Percentiles rank a stretch among this genome's conserved stretches.
Evolutionary conservation across 2,888 invertebrate species (phyloP).

Genomic region (Heliconius charithonia): DNA sequence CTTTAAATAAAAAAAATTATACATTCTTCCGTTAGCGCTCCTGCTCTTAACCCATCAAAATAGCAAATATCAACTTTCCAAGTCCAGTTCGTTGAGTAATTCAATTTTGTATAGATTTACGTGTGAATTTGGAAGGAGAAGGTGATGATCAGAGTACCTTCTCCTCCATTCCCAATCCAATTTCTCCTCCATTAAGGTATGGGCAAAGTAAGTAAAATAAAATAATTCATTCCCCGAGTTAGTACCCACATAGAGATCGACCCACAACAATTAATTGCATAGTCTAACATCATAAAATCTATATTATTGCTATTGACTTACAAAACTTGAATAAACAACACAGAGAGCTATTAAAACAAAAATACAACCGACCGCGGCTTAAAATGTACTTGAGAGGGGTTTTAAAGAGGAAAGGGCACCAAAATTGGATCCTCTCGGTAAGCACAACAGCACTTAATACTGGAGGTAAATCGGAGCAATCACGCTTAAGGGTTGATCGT

Average conservation of each 20-base stretch:
- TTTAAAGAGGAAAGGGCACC: slow-evolving; percentile 33
- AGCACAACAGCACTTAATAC: slow-evolving; percentile 38
- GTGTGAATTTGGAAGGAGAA: too few species aligned
- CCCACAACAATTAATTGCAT: not conserved
- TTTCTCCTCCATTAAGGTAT: too few species aligned
- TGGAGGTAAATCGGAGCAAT: slow-evolving; percentile 40
- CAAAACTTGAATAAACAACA: not conserved
- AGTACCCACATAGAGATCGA: not conserved
- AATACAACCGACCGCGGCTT: slow-evolving; percentile 9
- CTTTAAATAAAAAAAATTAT: too few species aligned
- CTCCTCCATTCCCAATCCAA: too few species aligned
- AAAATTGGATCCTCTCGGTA: slow-evolving; percentile 40
- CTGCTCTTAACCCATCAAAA: too few species aligned
- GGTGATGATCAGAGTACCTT: too few species aligned
- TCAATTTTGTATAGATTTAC: too few species aligned
- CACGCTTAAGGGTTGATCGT: slow-evolving; percentile 32
- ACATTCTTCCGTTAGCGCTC: too few species aligned
- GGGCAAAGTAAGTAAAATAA: too few species aligned
- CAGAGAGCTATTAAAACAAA: not conserved
- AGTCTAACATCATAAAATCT: not conserved
- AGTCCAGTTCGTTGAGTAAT: too few species aligned
- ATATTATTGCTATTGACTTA: not conserved
- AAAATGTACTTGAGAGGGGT: slow-evolving; percentile 9
- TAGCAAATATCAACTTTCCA: too few species aligned
- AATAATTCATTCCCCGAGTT: not conserved